A percentile compares a stretch with the other conserved stretches of the same genome.
Evolutionary conservation across 2,113 vertebrate species (phyloP).

Genomic region (Zeus faber): DNA sequence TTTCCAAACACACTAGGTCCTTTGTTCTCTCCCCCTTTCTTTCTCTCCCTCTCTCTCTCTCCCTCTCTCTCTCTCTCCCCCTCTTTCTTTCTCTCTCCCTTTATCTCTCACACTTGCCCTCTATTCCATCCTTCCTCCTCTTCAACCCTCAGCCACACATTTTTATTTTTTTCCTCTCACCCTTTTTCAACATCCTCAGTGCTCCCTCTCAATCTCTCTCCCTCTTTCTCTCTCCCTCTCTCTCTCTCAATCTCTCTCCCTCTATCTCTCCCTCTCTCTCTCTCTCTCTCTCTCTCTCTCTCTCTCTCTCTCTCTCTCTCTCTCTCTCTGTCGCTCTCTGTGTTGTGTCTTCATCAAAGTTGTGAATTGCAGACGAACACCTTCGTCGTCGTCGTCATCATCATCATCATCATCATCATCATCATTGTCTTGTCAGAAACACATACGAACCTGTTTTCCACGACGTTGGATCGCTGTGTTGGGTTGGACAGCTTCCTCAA

Average conservation of each 20-base stretch:
- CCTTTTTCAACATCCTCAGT: too few relatives aligned
- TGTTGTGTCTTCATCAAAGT: not conserved
- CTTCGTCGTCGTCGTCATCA: too few relatives aligned
- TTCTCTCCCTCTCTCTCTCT: constrained; percentile 22
- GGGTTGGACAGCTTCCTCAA: too few relatives aligned
- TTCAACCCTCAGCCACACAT: not conserved
- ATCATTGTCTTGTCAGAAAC: too few relatives aligned
- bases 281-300: not conserved
- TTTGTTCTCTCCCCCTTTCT: constrained; percentile 54
- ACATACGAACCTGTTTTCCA: too few relatives aligned
- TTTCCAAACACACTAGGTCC: constrained; percentile 62
- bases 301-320: not conserved
- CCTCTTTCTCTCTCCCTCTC: constrained; percentile 5
- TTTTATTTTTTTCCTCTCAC: constrained; percentile 8
- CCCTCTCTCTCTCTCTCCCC: constrained; percentile 13
- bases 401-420: too few relatives aligned
- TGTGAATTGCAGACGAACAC: too few relatives aligned
- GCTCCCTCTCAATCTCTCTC: not conserved
- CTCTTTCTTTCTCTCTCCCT: constrained; percentile 10
- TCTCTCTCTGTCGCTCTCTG: not conserved
- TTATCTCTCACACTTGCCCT: constrained; percentile 20
- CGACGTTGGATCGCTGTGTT: too few relatives aligned
- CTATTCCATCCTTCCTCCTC: not conserved
- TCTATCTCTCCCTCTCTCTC: not conserved
- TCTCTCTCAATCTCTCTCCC: constrained; percentile 2